Conservation (phyloP, 2,797 vertebrate species). For the Cyprinella venusta region DNA sequence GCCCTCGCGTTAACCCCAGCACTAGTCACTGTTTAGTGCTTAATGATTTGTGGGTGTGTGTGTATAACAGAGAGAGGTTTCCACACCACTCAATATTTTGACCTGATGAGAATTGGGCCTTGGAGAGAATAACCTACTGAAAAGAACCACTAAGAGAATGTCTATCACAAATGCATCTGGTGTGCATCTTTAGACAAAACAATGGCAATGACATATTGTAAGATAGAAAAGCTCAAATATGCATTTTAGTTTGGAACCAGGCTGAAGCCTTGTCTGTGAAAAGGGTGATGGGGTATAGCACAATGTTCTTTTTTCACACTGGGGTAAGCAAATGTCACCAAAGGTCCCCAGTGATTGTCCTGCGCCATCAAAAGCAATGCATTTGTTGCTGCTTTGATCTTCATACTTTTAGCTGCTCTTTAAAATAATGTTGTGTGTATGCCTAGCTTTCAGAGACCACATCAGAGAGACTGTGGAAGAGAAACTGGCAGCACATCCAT, state of each 20-base stretch:
- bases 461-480: not conserved
- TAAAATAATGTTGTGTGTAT: conserved; percentile 38
- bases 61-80: conserved; percentile 1
- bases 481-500: conserved; percentile 28
- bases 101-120: conserved; percentile 16
- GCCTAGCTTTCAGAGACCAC: conserved; percentile 24
- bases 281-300: not conserved
- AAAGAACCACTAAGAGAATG: not conserved
- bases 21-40: conserved; percentile 33
- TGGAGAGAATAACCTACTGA: not conserved
- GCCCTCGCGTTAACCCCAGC: conserved; percentile 36
- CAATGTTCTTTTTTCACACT: not conserved
- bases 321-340: not conserved
- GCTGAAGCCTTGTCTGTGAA: not conserved
- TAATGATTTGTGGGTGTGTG: conserved; percentile 26
- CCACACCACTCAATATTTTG: conserved; percentile 25
- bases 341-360: not conserved
- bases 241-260: no score
- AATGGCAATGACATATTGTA: no score
- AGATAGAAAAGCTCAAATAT: no score
- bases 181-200: no score
- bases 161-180: not conserved
- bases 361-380: not conserved
- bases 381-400: conserved; percentile 35
- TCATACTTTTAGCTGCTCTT: conserved; percentile 25